These are phyloP conservation scores for Urocyon cinereoargenteus DNA, from an alignment of 2,797 vertebrate genomes.

Conservation along the genomic window DNA sequence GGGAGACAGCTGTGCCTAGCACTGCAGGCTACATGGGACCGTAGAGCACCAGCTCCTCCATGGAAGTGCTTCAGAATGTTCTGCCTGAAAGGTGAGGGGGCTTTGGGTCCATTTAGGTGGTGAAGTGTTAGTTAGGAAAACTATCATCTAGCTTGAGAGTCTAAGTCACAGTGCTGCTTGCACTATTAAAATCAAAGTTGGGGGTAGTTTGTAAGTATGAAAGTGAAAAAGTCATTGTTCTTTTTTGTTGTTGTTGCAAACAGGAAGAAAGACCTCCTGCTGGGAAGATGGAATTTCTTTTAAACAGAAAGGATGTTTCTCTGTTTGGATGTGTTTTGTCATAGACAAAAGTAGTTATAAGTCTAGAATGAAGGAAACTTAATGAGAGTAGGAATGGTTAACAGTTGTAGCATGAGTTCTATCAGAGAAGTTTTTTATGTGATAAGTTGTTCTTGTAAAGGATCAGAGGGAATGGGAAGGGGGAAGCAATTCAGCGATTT, in stretches of 20 bases:
- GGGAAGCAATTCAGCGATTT: not conserved
- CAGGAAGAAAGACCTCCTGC: constrained; percentile 69
- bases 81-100: constrained; percentile 95
- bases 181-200: not conserved
- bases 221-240: constrained; percentile 47
- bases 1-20: constrained; percentile 83
- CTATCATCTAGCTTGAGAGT: not conserved
- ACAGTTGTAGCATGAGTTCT: not conserved
- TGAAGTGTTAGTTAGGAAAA: not conserved
- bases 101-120: not conserved
- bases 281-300: constrained; percentile 50
- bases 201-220: not conserved
- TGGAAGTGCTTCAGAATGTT: constrained; percentile 90
- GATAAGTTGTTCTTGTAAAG: not conserved
- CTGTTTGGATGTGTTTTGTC: constrained; percentile 69
- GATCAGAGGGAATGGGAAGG: not conserved
- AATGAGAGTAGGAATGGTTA: not conserved
- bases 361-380: not conserved
- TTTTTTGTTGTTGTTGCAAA: constrained; percentile 68
- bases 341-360: constrained; percentile 26
- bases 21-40: constrained; percentile 36
- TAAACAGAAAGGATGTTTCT: constrained; percentile 32
- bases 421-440: not conserved
- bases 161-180: not conserved
- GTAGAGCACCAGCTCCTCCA: constrained; percentile 58